These are phyloP conservation scores for Epirrhoe tristata DNA, from an alignment of 2,888 invertebrate species.

Conservation along the genomic window DNA sequence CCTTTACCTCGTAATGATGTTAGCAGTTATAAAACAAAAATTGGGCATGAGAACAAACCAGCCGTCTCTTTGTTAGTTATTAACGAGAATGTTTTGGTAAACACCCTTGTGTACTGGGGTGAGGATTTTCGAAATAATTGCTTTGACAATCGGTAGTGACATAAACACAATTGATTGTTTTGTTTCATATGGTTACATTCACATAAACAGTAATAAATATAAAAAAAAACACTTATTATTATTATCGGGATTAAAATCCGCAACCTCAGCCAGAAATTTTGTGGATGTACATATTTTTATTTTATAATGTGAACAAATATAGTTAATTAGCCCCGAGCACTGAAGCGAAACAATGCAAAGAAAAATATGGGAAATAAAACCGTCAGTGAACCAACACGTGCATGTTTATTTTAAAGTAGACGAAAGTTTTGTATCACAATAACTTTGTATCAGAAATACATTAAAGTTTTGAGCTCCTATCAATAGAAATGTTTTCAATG, in stretches of 20 bases:
- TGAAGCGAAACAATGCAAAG: background rate
- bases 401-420: background rate
- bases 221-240: background rate
- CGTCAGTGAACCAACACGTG: background rate
- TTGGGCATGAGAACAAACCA: constrained; percentile 36
- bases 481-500: constrained; percentile 23
- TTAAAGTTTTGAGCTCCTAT: constrained; percentile 24
- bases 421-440: no score
- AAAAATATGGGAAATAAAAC: background rate
- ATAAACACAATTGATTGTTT: constrained; percentile 17
- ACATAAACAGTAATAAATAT: no score
- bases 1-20: constrained; percentile 9
- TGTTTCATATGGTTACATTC: background rate
- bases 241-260: no score
- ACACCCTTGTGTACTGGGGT: constrained; percentile 16
- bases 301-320: no score
- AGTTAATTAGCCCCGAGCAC: no score
- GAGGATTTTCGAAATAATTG: constrained; percentile 22
- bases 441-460: constrained; percentile 6
- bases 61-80: constrained; percentile 33
- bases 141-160: constrained; percentile 21
- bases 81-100: constrained; percentile 35
- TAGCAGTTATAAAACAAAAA: constrained; percentile 30
- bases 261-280: no score
- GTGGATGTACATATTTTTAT: no score